Base-by-base conservation (phyloP, 2,797 vertebrate genomes). In the Borostomias antarcticus region DNA sequence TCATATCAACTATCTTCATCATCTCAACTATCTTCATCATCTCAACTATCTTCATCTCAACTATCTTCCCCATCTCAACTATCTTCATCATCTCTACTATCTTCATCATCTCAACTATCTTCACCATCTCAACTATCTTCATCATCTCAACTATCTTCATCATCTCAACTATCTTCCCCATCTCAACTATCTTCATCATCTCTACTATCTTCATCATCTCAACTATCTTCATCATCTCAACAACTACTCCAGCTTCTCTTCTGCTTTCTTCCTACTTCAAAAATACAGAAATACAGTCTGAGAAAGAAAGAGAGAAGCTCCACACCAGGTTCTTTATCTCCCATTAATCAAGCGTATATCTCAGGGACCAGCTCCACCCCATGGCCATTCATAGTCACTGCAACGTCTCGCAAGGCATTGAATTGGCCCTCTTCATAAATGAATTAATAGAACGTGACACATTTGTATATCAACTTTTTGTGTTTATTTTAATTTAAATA, bases 401-500 rank as follows among this genome's bases (percentile, higher is more conserved):
- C 84, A 79, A 43, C 47, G 58, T 15, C 53, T 25, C 4, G 13
- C 5, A 59, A 40, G 6, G 10, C 57, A 17, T 6, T 21, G 13
- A 13, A 30, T 62, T 26, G 40, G 7, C 9, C 9, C 54, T 0
- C 45, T 61, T 21, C n/a, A 51, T 37, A 30, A 28, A 45, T 17
- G 28, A 29, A 76, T 77, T 5, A 33, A 71, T 73, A 15, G 68
- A 68, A 80, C 21, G 53, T 79, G 45, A 50, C 68, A 70, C 69
- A 57, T 26, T 69, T 62, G 32, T 48, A 8, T 72, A 59, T 77
- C 63, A 81, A 51, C 48, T 83, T 86, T 64, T 83, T 76, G 67
- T 81, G 75, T 91, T 92, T 91, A 91, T 91, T 91, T 77, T 84
- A 78, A 87, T 85, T 88, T 81, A 85, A 79, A 86, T 84, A 80